A percentile compares a stretch with the other conserved stretches of the same genome.
Evolutionary conservation across 2,888 invertebrate genomes (phyloP).

Genomic region (Malacosoma neustria): DNA sequence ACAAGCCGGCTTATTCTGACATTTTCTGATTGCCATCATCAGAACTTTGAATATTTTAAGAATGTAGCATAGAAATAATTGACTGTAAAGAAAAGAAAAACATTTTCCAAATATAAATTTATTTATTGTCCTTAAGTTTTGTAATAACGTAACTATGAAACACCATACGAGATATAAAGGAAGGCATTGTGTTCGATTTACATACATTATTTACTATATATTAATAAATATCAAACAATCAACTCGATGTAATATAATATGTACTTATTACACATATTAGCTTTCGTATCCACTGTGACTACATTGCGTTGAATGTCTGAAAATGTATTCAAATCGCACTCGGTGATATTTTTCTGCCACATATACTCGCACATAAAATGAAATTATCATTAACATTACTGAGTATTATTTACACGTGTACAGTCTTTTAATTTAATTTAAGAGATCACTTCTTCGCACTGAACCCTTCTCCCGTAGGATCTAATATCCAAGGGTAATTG

Average conservation of each 20-base stretch:
- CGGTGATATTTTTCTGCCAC: slow-evolving; percentile 29
- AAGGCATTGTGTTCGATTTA: slow-evolving; percentile 1
- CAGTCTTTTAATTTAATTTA: slow-evolving; percentile 67
- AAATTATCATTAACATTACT: slow-evolving; percentile 60
- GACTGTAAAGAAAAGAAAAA: slow-evolving; percentile 1
- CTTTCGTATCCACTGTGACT: too few species aligned
- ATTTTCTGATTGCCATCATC: too few species aligned
- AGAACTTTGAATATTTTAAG: too few species aligned
- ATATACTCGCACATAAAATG: slow-evolving; percentile 32
- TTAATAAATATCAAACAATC: neutral
- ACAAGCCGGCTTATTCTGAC: too few species aligned
- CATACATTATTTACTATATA: neutral
- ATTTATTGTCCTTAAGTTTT: slow-evolving; percentile 5
- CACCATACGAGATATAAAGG: slow-evolving; percentile 5
- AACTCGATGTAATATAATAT: neutral
- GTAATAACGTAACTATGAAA: slow-evolving; percentile 11
- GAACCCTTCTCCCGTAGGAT: slow-evolving; percentile 96
- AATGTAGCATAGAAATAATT: too few species aligned
- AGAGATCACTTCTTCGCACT: slow-evolving; percentile 84
- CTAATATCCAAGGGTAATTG: slow-evolving; percentile 95
- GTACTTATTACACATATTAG: slow-evolving; percentile 1
- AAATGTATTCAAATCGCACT: slow-evolving; percentile 11
- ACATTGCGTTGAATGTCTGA: slow-evolving; percentile 12
- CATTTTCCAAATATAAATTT: slow-evolving; percentile 4
- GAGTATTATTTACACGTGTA: slow-evolving; percentile 74